Evolutionary conservation across 2,888 invertebrate species (phyloP).

Genomic region (Cylindroiulus punctatus): DNA sequence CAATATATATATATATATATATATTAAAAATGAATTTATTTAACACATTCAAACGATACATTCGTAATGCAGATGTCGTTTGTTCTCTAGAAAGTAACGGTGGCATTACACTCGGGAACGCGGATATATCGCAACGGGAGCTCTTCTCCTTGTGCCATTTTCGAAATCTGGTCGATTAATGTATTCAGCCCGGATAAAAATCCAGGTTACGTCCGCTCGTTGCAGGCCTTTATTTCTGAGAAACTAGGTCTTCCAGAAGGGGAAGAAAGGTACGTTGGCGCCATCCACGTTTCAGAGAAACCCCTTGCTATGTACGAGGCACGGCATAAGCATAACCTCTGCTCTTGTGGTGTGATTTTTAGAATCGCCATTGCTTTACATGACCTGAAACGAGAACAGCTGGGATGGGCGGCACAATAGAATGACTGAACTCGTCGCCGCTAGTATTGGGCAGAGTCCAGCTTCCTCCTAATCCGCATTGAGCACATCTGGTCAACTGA

Average conservation of each 20-base stretch:
- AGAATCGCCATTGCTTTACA: slow-evolving; percentile 36
- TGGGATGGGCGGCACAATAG: background rate
- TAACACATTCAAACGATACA: too few species aligned
- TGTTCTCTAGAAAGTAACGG: slow-evolving; percentile 47
- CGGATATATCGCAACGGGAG: slow-evolving; percentile 22
- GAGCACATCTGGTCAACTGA: background rate
- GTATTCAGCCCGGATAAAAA: slow-evolving; percentile 52
- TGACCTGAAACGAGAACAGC: slow-evolving; percentile 43
- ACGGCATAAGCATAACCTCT: background rate
- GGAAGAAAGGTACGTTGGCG: background rate
- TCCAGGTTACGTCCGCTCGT: background rate
- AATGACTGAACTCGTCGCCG: background rate
- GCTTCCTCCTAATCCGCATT: background rate
- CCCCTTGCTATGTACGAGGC: background rate
- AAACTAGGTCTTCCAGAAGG: slow-evolving; percentile 43
- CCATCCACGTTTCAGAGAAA: background rate
- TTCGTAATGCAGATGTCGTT: background rate
- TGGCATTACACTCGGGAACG: slow-evolving; percentile 48
- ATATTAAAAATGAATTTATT: too few species aligned
- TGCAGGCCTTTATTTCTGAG: slow-evolving; percentile 29
- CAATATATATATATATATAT: too few species aligned
- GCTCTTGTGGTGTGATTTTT: background rate
- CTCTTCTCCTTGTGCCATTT: slow-evolving; percentile 28
- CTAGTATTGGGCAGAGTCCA: background rate
- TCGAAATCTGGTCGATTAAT: slow-evolving; percentile 49